Conservation (phyloP, 2,113 vertebrate species). For the Carassius auratus region DNA sequence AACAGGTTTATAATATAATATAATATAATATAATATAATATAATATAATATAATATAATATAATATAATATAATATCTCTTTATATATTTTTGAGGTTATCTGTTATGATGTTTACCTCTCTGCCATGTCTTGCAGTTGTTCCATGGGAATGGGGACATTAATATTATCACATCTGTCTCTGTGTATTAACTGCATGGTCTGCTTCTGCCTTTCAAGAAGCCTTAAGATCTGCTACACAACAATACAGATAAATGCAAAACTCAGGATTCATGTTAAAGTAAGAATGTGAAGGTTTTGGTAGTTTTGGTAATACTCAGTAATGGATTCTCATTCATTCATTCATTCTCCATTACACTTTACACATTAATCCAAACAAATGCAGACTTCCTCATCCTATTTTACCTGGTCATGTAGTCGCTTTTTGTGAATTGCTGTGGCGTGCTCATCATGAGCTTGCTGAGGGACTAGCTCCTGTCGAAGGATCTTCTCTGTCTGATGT, state of each 20-base stretch:
- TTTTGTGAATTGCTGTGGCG: conserved; percentile 85
- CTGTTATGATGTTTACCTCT: conserved; percentile 78
- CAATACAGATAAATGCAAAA: background rate
- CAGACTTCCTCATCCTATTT: background rate
- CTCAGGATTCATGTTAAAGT: background rate
- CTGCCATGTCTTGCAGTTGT: conserved; percentile 95
- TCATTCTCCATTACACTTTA: background rate
- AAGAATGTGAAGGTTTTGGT: background rate
- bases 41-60: background rate
- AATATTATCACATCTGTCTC: conserved; percentile 87
- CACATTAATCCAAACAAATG: background rate
- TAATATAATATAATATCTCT: conserved; percentile 50
- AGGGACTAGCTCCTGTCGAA: conserved; percentile 87
- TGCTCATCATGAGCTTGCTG: conserved; percentile 92
- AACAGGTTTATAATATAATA: background rate
- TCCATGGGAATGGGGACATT: conserved; percentile 89
- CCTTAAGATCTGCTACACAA: conserved; percentile 88
- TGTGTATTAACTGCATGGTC: conserved; percentile 90
- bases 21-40: background rate
- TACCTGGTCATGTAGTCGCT: conserved; percentile 92
- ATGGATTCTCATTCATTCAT: background rate
- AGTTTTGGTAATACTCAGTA: too few relatives aligned
- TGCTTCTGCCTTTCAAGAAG: conserved; percentile 87
- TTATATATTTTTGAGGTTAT: background rate
- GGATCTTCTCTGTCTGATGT: conserved; percentile 86